Base-by-base conservation (phyloP, 2,888 invertebrate species). In the Ariolimax columbianus region DNA sequence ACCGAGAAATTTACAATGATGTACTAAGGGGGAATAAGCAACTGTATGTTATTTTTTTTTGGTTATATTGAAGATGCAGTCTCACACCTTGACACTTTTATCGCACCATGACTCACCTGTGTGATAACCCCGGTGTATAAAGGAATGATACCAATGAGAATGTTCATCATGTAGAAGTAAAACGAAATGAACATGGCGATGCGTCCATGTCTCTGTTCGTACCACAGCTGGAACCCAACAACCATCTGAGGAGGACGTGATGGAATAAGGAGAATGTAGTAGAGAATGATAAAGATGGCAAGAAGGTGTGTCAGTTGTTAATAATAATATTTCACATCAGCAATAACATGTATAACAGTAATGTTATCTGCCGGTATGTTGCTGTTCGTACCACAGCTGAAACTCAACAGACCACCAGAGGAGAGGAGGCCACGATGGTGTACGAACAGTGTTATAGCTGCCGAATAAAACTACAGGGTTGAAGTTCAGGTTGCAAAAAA, bases 121-220 rank as follows among this genome's bases (percentile, higher is more conserved):
- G 87, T 80, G 40, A 88, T 83, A 43, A 92, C 91, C 59, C 90
- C 87, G 6, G 92, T 91, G 85, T 93, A 92, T 73, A 93, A 90
- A 47, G 91, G 92, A 14, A 93, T 86, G 26, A 93, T 89, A 9
- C 91, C 90, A 3, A 75, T 3, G 19, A 77, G 0, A 19, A 47
- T 40, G 33, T 85, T 85, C 81, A 85, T 43, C 1, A 33, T 1
- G 68, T 59, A 81, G 40, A 81, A 85, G 68, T 81, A 85, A 47
- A 85, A 85, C 9, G 81, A 40, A 19, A 81, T n/a, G 36, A 80
- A 85, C 51, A 68, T 77, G 33, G 80, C 33, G 3, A 73, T 77
- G 7, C 75, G 66, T 33, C 68, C 66, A 17, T 77, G 63, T 23
- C 73, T 26, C 68, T 68, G 75, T 33, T 85, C 85, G 36, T 77